Base-by-base conservation (phyloP, 1,140 invertebrate species). In the Drosophila ohnishii region DNA sequence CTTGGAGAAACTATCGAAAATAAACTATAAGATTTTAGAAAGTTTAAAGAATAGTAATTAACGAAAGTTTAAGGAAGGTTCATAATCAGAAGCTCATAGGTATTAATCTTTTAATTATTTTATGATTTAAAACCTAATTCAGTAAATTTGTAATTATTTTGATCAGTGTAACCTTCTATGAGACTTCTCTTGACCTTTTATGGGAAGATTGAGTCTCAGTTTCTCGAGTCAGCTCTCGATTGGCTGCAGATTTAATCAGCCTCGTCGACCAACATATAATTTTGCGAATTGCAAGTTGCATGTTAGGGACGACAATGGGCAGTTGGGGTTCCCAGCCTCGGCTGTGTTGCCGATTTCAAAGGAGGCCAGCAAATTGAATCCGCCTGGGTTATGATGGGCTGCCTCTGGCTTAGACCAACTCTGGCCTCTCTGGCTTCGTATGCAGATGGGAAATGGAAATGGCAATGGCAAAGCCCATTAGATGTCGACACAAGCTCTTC, bases 281-380 rank as follows among this genome's bases (percentile, higher is more conserved):
- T 75, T 75, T 7, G 72, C 34, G 72, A 64, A 65, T 57, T 75
- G 69, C 50, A 73, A 64, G 51, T 16, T 71, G 51, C 69, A 71
- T 71, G 51, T 48, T 71, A 57, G 42, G 65, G 35, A 69, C 61
- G 35, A 69, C 61, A 69, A 69, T 50, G 65, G 61, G 37, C 61
- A 19, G 50, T 22, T 39, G 42, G 28, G n/a, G 59, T 48, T 47
- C 64, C 59, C 64, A 66, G 65, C 19, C 34, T n/a, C 34, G 5
- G 16, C 28, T 16, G 6, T 34, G 32, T 35, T 66, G 35, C 34
- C 28, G 5, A 10, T 22, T 59, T 71, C 50, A 71, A 50, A 50
- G 53, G 42, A 40, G 55, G 53, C 45, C 42, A 19, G 53, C 57
- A 88, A 87, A 88, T 88, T 88, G 84, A 88, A 80, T 83, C 42